Base-by-base conservation (phyloP, 53 echinoderm and acorn worm genomes). In the Mesocentrotus franciscanus region DNA sequence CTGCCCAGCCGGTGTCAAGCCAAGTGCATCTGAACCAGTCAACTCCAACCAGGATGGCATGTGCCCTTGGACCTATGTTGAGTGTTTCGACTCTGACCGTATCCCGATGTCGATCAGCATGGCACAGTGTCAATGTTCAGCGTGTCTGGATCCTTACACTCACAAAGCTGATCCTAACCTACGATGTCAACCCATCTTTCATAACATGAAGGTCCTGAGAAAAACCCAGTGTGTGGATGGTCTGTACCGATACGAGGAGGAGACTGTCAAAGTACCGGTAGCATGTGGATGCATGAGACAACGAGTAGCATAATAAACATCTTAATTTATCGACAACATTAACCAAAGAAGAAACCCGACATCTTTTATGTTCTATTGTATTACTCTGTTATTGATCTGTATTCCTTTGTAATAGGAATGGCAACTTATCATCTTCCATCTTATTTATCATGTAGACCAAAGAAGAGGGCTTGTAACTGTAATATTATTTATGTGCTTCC, bases 61-160 rank as follows among this genome's bases (percentile, higher is more conserved):
- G 33, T 95, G 95, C 64, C 95, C 95, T 13, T 95, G 95, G 95
- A 92, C 95, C 83, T 95, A 95, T 85, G 55, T 71, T n/a, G 42
- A 92, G 34, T 92, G 84, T 56, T 87, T 64, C 55, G 95, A 95
- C 92, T 9, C 92, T 85, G 61, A 95, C 68, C 95, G 95, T 39
- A 92, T 95, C 92, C 95, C 95, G 62, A 91, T 64, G 81, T 78
- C 92, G 27, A 95, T 95, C 78, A 60, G 78, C 60, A 66, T 92
- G 81, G 95, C 95, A 33, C 91, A 95, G 91, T 95, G 95, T 61
- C 95, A 66, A 14, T 95, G 95, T 29, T 83, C 91, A 2, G 92
- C 78, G 18, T 95, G 95, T 92, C 62, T 95, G 1, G 95, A 95
- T 62, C 95, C 95, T 49, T 85, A 85, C 85, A 85, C 70, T 14